Evolutionary conservation across 2,888 invertebrate genomes (phyloP).

Genomic region (Phaonia tiefii): DNA sequence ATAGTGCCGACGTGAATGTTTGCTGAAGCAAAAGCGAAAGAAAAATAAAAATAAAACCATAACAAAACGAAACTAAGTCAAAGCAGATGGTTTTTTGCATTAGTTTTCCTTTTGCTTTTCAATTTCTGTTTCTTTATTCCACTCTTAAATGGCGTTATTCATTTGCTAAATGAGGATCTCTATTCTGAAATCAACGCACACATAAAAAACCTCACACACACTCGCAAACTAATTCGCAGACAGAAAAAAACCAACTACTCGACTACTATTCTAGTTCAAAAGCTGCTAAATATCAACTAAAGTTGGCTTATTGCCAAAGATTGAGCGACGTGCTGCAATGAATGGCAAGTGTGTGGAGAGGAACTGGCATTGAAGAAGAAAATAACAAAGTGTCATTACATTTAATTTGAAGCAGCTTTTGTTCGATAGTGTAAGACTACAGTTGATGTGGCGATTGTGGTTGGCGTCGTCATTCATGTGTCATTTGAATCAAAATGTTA

Average conservation of each 20-base stretch:
- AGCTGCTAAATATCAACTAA: conserved; percentile 10
- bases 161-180: conserved; percentile 58
- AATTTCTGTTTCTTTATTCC: neutral
- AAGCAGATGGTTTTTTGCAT: conserved; percentile 44
- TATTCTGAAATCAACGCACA: conserved; percentile 14
- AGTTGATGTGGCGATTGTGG: neutral
- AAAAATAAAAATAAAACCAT: conserved; percentile 12
- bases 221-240: neutral
- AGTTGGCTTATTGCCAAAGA: conserved; percentile 12
- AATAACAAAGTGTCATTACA: conserved; percentile 48
- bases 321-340: neutral
- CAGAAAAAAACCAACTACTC: neutral
- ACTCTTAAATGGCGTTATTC: conserved; percentile 59
- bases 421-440: neutral
- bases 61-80: conserved; percentile 35
- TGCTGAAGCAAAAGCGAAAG: conserved; percentile 33
- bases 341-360: neutral
- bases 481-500: conserved; percentile 9
- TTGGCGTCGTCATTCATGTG: conserved; percentile 11
- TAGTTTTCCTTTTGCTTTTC: neutral
- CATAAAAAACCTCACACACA: neutral
- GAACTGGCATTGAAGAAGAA: neutral
- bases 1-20: conserved; percentile 29
- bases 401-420: conserved; percentile 59
- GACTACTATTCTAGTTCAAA: neutral